Percentiles rank a stretch among this genome's conserved stretches.
These are phyloP conservation scores for Tholera decimalis DNA, from an alignment of 2,888 invertebrate species.

Conservation along the genomic window DNA sequence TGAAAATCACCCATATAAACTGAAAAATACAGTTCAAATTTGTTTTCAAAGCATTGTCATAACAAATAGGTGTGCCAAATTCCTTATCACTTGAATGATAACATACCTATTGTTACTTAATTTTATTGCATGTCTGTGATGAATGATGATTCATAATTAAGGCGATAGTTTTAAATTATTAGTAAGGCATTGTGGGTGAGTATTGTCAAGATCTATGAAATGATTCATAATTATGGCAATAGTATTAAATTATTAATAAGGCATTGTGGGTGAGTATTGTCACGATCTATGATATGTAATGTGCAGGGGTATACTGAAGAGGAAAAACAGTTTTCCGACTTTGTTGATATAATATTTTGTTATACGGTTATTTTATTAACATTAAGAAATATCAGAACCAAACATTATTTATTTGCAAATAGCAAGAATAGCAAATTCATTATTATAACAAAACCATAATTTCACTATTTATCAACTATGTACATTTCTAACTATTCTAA, in stretches of 20 bases:
- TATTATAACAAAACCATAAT: neutral
- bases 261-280: neutral
- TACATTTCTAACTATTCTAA: neutral
- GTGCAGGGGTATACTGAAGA: neutral
- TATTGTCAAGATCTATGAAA: neutral
- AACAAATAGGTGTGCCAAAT: constrained; percentile 29
- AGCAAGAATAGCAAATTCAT: neutral
- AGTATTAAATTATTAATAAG: constrained; percentile 10
- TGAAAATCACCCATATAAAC: constrained; percentile 19
- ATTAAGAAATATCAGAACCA: too few relatives aligned
- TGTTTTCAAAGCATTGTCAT: constrained; percentile 19
- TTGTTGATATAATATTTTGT: too few relatives aligned
- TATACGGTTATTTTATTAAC: too few relatives aligned
- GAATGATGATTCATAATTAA: constrained; percentile 32
- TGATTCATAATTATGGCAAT: too few relatives aligned
- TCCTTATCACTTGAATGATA: constrained; percentile 40
- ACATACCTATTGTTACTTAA: constrained; percentile 38
- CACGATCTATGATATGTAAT: neutral
- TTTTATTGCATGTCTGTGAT: constrained; percentile 27
- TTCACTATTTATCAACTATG: neutral
- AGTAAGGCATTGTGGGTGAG: neutral
- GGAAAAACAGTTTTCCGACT: neutral
- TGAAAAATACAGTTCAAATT: constrained; percentile 28
- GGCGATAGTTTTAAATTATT: too few relatives aligned
- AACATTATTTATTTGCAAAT: too few relatives aligned